phyloP scores from a whole-genome alignment of 2,888 invertebrate genomes.

The Plagiodera versicolora region DNA sequence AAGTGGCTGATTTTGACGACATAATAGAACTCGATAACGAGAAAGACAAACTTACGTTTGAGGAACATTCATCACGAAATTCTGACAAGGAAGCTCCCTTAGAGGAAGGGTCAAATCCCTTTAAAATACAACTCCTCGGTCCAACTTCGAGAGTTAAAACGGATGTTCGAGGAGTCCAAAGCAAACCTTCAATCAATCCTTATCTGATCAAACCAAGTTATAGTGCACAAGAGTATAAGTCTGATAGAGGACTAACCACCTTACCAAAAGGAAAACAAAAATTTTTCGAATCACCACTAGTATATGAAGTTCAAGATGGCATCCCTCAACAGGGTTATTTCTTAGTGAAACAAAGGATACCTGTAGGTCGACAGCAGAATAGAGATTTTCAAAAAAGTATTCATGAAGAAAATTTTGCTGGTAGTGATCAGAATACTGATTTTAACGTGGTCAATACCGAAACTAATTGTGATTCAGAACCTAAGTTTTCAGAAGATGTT shows the following conservation, averaged over 20 bases:
- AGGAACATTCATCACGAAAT: slow-evolving; percentile 2
- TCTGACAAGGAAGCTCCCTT: not conserved
- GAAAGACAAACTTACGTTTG: slow-evolving; percentile 6
- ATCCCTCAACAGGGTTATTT: slow-evolving; percentile 10
- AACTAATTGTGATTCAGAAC: not conserved
- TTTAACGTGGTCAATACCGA: not conserved
- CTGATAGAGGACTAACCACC: not conserved
- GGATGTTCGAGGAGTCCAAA: slow-evolving; percentile 11
- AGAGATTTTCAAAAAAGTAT: not conserved
- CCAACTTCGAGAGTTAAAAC: slow-evolving; percentile 12
- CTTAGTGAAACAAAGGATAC: slow-evolving; percentile 16
- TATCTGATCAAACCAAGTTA: not conserved
- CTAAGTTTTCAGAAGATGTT: not conserved
- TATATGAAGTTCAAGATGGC: slow-evolving; percentile 8
- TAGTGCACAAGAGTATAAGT: not conserved
- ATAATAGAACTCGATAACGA: slow-evolving; percentile 30
- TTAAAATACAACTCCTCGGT: slow-evolving; percentile 2
- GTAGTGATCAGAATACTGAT: not conserved
- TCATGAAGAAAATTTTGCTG: not conserved
- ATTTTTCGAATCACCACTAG: slow-evolving; percentile 7
- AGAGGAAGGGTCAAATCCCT: not conserved
- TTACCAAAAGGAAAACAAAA: slow-evolving; percentile 2
- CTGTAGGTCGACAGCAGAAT: not conserved
- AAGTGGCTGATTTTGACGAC: slow-evolving; percentile 37
- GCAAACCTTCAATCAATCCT: not conserved